Base-by-base conservation (phyloP, 1,140 invertebrate genomes). In the Drosophila sechellia region DNA sequence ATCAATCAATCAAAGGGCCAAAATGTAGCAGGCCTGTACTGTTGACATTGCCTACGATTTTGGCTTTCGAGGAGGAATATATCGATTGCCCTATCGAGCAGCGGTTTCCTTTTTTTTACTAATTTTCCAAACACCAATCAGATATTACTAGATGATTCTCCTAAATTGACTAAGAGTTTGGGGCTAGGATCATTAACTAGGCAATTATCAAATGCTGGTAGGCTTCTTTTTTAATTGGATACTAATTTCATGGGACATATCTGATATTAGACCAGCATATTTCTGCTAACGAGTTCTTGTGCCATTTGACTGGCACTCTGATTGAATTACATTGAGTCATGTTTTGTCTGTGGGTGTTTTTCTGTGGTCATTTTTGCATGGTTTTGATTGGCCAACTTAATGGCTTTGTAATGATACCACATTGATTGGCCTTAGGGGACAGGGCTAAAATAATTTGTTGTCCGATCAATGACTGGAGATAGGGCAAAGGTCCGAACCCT, bases 351-450 rank as follows among this genome's bases (percentile, higher is more conserved):
- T 43, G 58, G 34, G 31, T 40, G 34, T 17, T 63, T 34, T 34
- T 43, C 27, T 20, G 25, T 34, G 50, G 60, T 39, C 17, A 15
- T 78, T 81, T 86, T 85, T 71, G 81, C 78, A 78, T 79, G 54
- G 37, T 52, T 71, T 72, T 83, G 83, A 87, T 83, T 87, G 71
- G 49, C 75, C 58, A 63, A 76, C 60, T 68, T 86, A 87, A 86
- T 87, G 83, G 75, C 70, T 81, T 87, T 78, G 83, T 78, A 86
- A 87, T 86, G 74, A 81, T 65, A 71, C 63, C 60, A 59, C 49
- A 34, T 60, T 81, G 74, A 87, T 79, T 83, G 71, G 69, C 83
- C 57, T 27, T 25, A 22, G 48, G 77, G 59, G 53, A 46, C 25
- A 45, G 20, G 42, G 40, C 65, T 42, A 68, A 42, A 65, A 65